Evolutionary conservation across 2,888 invertebrate genomes (phyloP).

Genomic region (Tuberolachnus salignus): DNA sequence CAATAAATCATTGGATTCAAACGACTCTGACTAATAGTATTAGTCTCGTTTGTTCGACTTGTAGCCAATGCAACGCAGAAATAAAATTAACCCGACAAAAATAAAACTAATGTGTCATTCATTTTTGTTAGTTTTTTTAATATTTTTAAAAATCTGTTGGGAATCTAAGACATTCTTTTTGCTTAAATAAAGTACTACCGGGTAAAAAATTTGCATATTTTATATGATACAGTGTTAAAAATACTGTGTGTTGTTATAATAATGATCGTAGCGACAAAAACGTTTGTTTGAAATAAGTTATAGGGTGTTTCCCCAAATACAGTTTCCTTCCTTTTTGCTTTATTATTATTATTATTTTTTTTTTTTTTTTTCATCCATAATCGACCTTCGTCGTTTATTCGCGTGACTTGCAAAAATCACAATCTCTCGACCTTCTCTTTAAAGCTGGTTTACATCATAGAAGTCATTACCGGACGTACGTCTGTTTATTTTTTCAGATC

Average conservation of each 20-base stretch:
- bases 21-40: too few species aligned
- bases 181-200: not conserved
- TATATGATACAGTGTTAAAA: too few species aligned
- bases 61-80: too few species aligned
- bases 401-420: conserved; percentile 42
- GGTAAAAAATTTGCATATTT: too few species aligned
- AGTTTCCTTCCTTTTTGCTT: conserved; percentile 29
- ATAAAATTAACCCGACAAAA: too few species aligned
- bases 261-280: not conserved
- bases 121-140: not conserved
- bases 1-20: too few species aligned
- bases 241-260: not conserved
- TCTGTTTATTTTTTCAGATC: not conserved
- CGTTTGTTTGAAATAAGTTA: conserved; percentile 1
- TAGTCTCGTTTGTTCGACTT: too few species aligned
- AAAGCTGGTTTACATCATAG: conserved; percentile 41
- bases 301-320: conserved; percentile 35
- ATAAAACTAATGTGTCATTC: too few species aligned
- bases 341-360: not conserved
- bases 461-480: conserved; percentile 27
- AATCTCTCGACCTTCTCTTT: conserved; percentile 53
- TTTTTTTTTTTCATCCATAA: conserved; percentile 31
- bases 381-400: conserved; percentile 37
- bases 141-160: not conserved
- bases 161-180: not conserved